Conservation (phyloP, 2,888 invertebrate species). For the Suillia variegata region DNA sequence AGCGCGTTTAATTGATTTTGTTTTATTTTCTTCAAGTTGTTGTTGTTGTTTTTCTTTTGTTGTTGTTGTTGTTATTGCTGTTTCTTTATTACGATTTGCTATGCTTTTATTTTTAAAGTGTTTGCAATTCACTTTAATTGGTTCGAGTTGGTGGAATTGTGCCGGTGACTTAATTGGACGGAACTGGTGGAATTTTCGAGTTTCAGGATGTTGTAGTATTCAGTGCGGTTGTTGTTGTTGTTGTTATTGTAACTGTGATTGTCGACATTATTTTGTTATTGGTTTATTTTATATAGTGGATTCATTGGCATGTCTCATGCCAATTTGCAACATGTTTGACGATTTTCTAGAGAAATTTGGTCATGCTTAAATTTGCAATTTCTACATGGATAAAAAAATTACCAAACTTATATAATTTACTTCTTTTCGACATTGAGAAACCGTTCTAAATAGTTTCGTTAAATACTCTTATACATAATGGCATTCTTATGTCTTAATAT, state of each 20-base stretch:
- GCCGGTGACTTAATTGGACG: background rate
- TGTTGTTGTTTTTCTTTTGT: too few relatives aligned
- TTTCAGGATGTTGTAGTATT: background rate
- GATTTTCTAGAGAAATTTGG: too few relatives aligned
- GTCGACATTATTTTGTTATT: too few relatives aligned
- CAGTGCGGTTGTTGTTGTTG: background rate
- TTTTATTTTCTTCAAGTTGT: background rate
- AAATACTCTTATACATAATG: too few relatives aligned
- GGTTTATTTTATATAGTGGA: slow-evolving; percentile 8
- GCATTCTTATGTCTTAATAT: too few relatives aligned
- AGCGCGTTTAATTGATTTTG: slow-evolving; percentile 4
- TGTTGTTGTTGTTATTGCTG: too few relatives aligned
- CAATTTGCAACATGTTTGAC: too few relatives aligned
- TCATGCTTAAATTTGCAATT: too few relatives aligned
- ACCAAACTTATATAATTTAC: too few relatives aligned
- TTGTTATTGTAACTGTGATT: background rate
- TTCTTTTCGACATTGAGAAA: too few relatives aligned
- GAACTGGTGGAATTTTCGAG: background rate
- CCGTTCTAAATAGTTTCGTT: too few relatives aligned
- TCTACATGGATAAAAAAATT: too few relatives aligned
- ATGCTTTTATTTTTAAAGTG: background rate
- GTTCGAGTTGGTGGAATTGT: background rate
- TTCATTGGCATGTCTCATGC: background rate
- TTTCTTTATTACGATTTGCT: background rate
- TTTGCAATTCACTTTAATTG: slow-evolving; percentile 1